Evolutionary conservation across 2,113 vertebrate genomes (phyloP).

Genomic region (Mastomys natalensis): DNA sequence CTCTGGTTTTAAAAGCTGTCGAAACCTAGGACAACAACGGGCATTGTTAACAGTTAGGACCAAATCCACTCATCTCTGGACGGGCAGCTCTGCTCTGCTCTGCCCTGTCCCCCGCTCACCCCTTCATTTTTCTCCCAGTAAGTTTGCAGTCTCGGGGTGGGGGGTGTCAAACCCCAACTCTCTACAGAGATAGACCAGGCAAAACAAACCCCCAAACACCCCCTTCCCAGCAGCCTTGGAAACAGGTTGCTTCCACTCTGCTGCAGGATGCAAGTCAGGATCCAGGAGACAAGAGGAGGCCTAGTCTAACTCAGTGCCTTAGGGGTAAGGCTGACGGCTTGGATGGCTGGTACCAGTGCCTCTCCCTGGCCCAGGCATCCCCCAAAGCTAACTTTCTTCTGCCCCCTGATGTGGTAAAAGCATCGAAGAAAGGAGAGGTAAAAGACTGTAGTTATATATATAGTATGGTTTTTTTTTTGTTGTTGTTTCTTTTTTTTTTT

Average conservation of each 20-base stretch:
- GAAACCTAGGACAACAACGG: slow-evolving; percentile 80
- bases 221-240: slow-evolving; percentile 37
- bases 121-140: slow-evolving; percentile 64
- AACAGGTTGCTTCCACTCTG: background rate
- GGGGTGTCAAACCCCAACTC: slow-evolving; percentile 61
- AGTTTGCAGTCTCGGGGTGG: slow-evolving; percentile 56
- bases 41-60: slow-evolving; percentile 83
- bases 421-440: slow-evolving; percentile 54
- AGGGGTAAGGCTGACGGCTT: background rate
- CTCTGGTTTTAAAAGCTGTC: slow-evolving; percentile 82
- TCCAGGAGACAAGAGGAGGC: slow-evolving; percentile 13
- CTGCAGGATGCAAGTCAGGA: slow-evolving; percentile 12
- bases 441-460: slow-evolving; percentile 63
- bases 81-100: background rate
- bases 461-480: background rate
- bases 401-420: slow-evolving; percentile 62
- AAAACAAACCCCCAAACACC: slow-evolving; percentile 43
- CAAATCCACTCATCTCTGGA: slow-evolving; percentile 20
- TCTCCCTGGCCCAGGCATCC: background rate
- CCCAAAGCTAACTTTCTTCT: slow-evolving; percentile 25
- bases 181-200: slow-evolving; percentile 66
- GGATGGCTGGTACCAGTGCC: background rate
- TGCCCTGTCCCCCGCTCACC: background rate
- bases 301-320: slow-evolving; percentile 47
- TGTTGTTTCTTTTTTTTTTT: background rate